Evolutionary conservation across 2,113 vertebrate genomes (phyloP).

Genomic region (human): DNA sequence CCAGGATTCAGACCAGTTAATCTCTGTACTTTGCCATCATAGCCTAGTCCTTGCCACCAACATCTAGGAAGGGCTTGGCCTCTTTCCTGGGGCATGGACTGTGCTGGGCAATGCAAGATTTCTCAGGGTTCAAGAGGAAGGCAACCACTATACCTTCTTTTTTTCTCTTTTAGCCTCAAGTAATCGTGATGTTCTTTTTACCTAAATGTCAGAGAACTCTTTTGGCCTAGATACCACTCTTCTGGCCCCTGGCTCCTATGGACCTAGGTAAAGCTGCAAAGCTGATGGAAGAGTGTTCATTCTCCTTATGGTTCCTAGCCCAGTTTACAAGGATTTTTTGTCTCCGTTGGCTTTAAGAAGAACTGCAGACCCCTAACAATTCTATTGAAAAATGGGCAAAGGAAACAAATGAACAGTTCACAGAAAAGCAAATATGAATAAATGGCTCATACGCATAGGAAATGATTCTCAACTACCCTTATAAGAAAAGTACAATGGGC

Average conservation of each 20-base stretch:
- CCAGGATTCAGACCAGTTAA: background rate
- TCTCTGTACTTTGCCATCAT: background rate
- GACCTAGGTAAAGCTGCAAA: background rate
- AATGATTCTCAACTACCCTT: background rate
- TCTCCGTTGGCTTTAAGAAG: background rate
- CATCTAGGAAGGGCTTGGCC: rapidly evolving
- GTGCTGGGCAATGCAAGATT: rapidly evolving
- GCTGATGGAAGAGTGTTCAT: background rate
- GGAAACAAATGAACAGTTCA: background rate
- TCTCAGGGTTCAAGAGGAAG: background rate
- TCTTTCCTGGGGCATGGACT: background rate
- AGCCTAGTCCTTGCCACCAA: background rate
- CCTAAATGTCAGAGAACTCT: background rate
- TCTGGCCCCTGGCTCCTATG: background rate
- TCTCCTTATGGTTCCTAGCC: background rate
- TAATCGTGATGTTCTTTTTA: background rate
- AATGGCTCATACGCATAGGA: background rate
- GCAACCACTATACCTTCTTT: background rate
- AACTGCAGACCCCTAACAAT: background rate
- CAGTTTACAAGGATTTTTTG: background rate
- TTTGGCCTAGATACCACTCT: background rate
- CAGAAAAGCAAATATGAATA: background rate
- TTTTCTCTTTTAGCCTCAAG: background rate
- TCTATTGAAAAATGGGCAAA: background rate
- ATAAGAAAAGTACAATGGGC: background rate